Evolutionary conservation across 2,888 invertebrate species (phyloP).

Genomic region (Sarcophaga rosellei): DNA sequence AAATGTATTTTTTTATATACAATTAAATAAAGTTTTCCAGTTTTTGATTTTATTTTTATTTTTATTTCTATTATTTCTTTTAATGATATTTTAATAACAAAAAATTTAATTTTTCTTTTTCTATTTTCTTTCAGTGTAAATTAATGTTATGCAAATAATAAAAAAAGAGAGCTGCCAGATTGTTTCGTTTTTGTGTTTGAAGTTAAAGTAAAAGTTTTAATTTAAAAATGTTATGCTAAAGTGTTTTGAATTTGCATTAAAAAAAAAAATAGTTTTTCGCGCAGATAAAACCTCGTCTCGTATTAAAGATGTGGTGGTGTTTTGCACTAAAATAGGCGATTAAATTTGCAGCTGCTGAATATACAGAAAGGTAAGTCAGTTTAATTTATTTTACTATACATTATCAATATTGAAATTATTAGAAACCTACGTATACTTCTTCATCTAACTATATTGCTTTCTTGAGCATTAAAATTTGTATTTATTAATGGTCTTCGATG

Average conservation of each 20-base stretch:
- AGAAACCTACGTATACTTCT: too few species aligned
- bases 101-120: neutral
- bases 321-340: neutral
- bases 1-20: neutral
- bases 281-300: too few species aligned
- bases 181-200: neutral
- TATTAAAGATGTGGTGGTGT: too few species aligned
- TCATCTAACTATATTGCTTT: too few species aligned
- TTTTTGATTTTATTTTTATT: conserved; percentile 5
- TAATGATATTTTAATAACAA: too few species aligned
- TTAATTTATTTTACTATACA: neutral
- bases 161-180: conserved; percentile 45
- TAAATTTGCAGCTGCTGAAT: neutral
- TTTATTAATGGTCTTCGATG: too few species aligned
- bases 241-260: neutral
- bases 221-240: conserved; percentile 17
- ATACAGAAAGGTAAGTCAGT: neutral
- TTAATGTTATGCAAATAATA: conserved; percentile 2
- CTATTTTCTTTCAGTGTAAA: conserved; percentile 59
- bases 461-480: too few species aligned
- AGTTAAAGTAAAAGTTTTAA: neutral
- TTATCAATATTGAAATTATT: too few species aligned
- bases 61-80: neutral
- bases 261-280: too few species aligned
- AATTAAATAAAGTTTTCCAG: conserved; percentile 43